Evolutionary conservation across 2,888 invertebrate genomes (phyloP).

Genomic region (Phlogophora meticulosa): DNA sequence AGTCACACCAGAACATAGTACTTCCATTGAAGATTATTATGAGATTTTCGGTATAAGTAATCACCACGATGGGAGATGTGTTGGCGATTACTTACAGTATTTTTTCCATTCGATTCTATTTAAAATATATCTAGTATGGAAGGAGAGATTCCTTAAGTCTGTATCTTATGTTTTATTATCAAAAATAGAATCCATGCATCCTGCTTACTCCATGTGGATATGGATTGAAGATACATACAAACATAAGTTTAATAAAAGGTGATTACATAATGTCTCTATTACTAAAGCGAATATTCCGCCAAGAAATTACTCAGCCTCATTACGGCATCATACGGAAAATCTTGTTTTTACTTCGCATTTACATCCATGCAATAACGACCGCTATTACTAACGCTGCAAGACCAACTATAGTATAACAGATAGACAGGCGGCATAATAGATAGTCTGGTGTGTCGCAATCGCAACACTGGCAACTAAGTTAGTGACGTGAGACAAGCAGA

Average conservation of each 20-base stretch:
- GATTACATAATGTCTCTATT: slow-evolving; percentile 27
- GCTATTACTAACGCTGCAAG: slow-evolving; percentile 51
- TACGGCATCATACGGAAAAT: slow-evolving; percentile 58
- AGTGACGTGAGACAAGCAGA: slow-evolving; percentile 59
- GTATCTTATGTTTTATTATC: too few relatives aligned
- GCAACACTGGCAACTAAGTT: slow-evolving; percentile 56
- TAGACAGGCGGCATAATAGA: slow-evolving; percentile 61
- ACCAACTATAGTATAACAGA: slow-evolving; percentile 53
- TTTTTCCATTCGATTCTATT: too few relatives aligned
- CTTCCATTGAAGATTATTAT: background rate
- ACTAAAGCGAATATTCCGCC: slow-evolving; percentile 37
- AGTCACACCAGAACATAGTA: background rate
- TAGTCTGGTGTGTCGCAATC: slow-evolving; percentile 52
- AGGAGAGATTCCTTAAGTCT: too few relatives aligned
- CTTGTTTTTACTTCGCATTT: slow-evolving; percentile 47
- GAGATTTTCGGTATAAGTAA: background rate
- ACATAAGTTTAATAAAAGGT: slow-evolving; percentile 1
- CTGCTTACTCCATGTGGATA: slow-evolving; percentile 7
- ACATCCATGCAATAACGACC: slow-evolving; percentile 46
- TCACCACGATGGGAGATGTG: background rate
- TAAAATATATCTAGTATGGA: too few relatives aligned
- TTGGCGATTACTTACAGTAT: background rate
- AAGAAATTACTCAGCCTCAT: slow-evolving; percentile 48
- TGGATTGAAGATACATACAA: slow-evolving; percentile 25
- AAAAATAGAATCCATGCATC: background rate